Evolutionary conservation across 2,797 vertebrate genomes (phyloP), one percentile per base, ranked within the genome.

Genomic region (Pseudocheirus occidentalis): DNA sequence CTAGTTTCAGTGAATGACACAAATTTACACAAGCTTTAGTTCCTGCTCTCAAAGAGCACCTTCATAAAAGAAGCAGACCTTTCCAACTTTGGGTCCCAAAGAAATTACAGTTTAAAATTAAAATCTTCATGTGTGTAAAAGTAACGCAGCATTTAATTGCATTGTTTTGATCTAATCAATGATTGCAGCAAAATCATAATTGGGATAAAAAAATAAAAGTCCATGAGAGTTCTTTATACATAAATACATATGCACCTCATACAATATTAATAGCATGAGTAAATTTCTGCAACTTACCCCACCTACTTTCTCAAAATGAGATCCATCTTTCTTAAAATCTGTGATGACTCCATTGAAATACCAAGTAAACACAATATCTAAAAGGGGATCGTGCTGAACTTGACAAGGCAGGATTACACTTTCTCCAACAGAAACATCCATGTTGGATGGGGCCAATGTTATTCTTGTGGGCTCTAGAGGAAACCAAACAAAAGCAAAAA

Each of bases 391-490:
- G 0, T 99, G 99, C 95, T 99, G 98, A 92, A 99, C 99, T 99
- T 99, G 99, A 99, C 99, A 99, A 56, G 99, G 99, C 96, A 99
- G 95, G 97, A 99, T 99, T 0, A 99, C 98, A 3, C 99, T 99
- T 98, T 99, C 99, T 59, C 99, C 99, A 93, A 99, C 99, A 1
- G 99, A 99, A 91, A 99, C 99, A 98, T 99, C 99, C 99, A 99
- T 99, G 98, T 99, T 99, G 94, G 99, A 99, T 14, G 99, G 99
- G n/a, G 99, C 99, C 98, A 99, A 95, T 94, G 98, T 99, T 97
- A 99, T 99, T 98, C 99, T 99, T 4, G 99, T 99, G 92, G 99
- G 99, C 97, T 99, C 99, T 99, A 98, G 97, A 91, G 96, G 95
- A 90, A 97, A 96, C 98, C 98, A 53, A 97, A 58, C 58, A 6